Evolutionary conservation across 2,797 vertebrate species (phyloP), one percentile per base, ranked within the genome.

Genomic region (Synanceia verrucosa): DNA sequence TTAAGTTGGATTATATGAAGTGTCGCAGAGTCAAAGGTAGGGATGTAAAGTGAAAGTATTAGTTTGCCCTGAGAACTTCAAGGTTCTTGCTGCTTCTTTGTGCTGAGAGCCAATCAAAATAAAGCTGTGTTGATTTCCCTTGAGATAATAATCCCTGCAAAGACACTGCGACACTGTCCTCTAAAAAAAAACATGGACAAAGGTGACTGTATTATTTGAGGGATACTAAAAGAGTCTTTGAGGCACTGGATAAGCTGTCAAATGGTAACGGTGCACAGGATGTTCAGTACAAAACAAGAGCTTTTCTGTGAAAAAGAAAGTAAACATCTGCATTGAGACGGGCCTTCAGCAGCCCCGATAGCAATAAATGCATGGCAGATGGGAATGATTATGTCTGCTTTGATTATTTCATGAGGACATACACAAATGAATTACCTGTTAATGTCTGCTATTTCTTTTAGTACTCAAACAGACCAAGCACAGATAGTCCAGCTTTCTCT

Each of bases 111-210:
- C 78, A 77, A 88, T 74, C 81, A 73, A 72, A 86, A 81, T 68
- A 70, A 80, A 86, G 19, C 0, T 1, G 24, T 2, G 23, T 64
- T 78, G 76, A 86, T 89, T 86, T 83, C 82, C 84, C 78, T 16
- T 13, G 70, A 79, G 81, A 76, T 69, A 33, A 78, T 73, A 71
- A 65, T 76, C 52, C 72, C 62, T n/a, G 52, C 46, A 48, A 71
- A 50, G 63, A 72, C 50, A 34, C 23, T 11, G 21, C 19, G n/a
- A n/a, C n/a, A n/a, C n/a, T n/a, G n/a, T n/a, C n/a, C 34, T 51
- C 33, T 16, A 26, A 43, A 71, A 23, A 39, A 41, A 75, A 47
- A 43, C 46, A 64, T 0, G 7, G 9, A 43, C 19, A 64, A 70
- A 81, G 71, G 79, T 76, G 77, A 86, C 34, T 5, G 58, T 19